These are phyloP conservation scores for Benthosema pterotum DNA, from an alignment of 2,797 vertebrate species.

Conservation along the genomic window DNA sequence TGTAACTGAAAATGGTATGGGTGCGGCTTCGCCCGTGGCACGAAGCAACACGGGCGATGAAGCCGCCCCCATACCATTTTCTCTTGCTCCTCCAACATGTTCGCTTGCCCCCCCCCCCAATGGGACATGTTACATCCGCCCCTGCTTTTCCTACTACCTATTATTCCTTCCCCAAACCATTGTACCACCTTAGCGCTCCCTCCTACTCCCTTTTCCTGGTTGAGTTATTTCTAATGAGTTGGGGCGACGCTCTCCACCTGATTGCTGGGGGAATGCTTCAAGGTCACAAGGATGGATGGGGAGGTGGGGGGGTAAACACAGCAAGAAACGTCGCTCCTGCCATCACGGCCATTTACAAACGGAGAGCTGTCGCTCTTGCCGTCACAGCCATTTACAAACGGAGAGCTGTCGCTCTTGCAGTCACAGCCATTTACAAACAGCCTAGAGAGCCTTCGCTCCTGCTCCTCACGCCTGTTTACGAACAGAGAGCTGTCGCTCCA, in stretches of 20 bases:
- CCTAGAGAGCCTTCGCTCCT: not conserved
- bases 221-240: constrained; percentile 29
- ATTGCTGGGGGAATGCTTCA: constrained; percentile 30
- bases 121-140: too few relatives aligned
- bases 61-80: too few relatives aligned
- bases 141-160: not conserved
- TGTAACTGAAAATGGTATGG: too few relatives aligned
- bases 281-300: constrained; percentile 47
- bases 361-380: not conserved
- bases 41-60: too few relatives aligned
- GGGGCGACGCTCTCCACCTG: not conserved
- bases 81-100: too few relatives aligned
- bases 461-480: not conserved
- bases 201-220: constrained; percentile 1
- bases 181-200: not conserved
- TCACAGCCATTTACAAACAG: too few relatives aligned
- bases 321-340: not conserved
- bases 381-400: too few relatives aligned
- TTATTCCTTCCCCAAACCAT: not conserved
- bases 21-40: too few relatives aligned
- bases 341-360: not conserved
- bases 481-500: not conserved
- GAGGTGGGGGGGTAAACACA: constrained; percentile 21
- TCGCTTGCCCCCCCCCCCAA: too few relatives aligned
- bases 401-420: not conserved